Base-by-base conservation (phyloP, 1,140 invertebrate genomes). In the Apis mellifera region DNA sequence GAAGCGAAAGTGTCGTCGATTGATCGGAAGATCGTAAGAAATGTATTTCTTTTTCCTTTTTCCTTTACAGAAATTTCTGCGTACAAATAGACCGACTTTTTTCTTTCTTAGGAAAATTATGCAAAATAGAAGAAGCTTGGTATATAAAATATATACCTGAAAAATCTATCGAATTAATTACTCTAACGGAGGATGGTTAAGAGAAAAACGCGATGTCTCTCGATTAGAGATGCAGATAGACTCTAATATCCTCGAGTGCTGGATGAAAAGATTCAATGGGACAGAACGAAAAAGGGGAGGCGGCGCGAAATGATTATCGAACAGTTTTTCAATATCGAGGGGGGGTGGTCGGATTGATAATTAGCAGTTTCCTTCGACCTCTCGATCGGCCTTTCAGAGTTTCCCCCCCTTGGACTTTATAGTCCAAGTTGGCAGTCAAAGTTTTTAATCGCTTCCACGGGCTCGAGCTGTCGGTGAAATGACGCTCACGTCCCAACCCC, bases 331-430 rank as follows among this genome's bases (percentile, higher is more conserved):
- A 80, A 92, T 92, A 92, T 90, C 82, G 85, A 69, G 78, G 62
- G 65, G 55, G 79, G 66, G 65, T 78, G 78, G 32, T 42, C 78
- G 83, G 84, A 83, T 87, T 92, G 88, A 91, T 92, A 92, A 93
- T 93, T 92, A 93, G 89, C 87, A 92, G 85, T 89, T 90, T 89
- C 88, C 87, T 90, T 87, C 91, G 90, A 92, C 89, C 89, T 86
- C 89, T 92, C 89, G 90, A 92, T 92, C 86, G 89, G 78, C 59
- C 86, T 88, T 62, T 73, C 7, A 50, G 21, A 48, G 54, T n/a
- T 59, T 42, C 23, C 23, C 21, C 11, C 1, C 8, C 7, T 26
- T 26, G 26, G 2, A 75, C 70, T 78, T 76, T 66, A 42, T 21
- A 19, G 65, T 42, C 65, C 32, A 32, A 68, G 82, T 86, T 84